Percentiles rank a stretch among this genome's conserved stretches.
Conservation (phyloP, 2,797 vertebrate genomes). For the Amphiprion clarkii region DNA sequence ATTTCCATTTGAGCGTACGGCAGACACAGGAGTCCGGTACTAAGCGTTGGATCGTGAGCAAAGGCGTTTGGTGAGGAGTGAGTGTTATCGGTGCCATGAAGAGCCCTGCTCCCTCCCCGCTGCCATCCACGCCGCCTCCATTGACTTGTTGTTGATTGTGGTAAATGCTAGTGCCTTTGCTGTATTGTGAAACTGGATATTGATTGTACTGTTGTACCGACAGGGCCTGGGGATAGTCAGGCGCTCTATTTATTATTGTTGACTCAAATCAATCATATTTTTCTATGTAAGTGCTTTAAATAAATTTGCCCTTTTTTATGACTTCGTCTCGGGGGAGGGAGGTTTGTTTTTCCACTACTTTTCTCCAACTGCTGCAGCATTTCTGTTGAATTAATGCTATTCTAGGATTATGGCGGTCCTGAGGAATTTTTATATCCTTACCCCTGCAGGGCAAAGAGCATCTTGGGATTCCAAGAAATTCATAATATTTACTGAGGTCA, state of each 20-base stretch:
- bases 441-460: background rate
- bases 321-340: conserved; percentile 7
- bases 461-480: background rate
- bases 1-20: conserved; percentile 7
- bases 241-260: conserved; percentile 88
- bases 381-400: background rate
- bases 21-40: background rate
- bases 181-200: conserved; percentile 87
- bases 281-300: conserved; percentile 90
- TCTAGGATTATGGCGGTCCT: conserved; percentile 13
- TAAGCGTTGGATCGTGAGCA: background rate
- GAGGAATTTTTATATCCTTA: background rate
- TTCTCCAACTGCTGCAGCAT: background rate
- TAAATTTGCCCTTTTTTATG: conserved; percentile 86
- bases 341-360: background rate
- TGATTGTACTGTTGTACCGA: conserved; percentile 86
- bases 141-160: conserved; percentile 80
- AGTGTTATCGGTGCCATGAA: background rate
- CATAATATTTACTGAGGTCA: conserved; percentile 21
- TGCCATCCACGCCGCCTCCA: conserved; percentile 55
- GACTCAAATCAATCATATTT: conserved; percentile 90
- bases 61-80: conserved; percentile 12
- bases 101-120: conserved; percentile 1
- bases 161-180: conserved; percentile 89
- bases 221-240: conserved; percentile 81